A percentile compares a stretch with the other conserved stretches of the same genome.
These are phyloP conservation scores for Eurytemora carolleeae DNA, from an alignment of 1,140 invertebrate species.

Conservation along the genomic window DNA sequence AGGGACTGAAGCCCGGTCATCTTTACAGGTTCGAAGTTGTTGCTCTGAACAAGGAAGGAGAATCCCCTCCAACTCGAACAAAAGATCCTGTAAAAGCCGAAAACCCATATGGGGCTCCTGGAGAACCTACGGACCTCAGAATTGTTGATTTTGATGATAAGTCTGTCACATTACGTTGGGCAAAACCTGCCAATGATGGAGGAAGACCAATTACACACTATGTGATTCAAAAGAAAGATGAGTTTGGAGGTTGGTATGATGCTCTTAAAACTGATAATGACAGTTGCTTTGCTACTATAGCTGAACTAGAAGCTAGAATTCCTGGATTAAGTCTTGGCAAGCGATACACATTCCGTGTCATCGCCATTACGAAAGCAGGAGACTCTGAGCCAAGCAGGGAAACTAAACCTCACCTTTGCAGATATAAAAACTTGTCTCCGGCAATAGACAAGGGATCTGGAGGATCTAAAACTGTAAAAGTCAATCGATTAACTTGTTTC, in stretches of 20 bases:
- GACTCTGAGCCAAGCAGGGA: slow-evolving; percentile 68
- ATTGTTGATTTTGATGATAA: slow-evolving; percentile 86
- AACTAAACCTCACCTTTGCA: slow-evolving; percentile 65
- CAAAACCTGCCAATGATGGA: slow-evolving; percentile 65
- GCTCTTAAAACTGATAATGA: slow-evolving; percentile 4
- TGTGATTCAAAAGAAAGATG: slow-evolving; percentile 87
- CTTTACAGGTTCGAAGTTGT: slow-evolving; percentile 96
- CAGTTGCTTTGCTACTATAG: slow-evolving; percentile 4
- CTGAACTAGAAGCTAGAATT: slow-evolving; percentile 51
- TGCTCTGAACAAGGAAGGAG: slow-evolving; percentile 94
- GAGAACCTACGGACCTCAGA: slow-evolving; percentile 68
- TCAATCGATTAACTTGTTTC: not conserved
- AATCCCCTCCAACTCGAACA: slow-evolving; percentile 82
- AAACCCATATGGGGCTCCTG: slow-evolving; percentile 89
- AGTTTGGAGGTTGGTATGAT: slow-evolving; percentile 39
- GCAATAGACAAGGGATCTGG: not conserved
- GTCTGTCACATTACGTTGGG: slow-evolving; percentile 72
- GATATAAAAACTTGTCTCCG: slow-evolving; percentile 29
- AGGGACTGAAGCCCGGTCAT: slow-evolving; percentile 84
- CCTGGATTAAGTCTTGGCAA: slow-evolving; percentile 76
- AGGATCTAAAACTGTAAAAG: not conserved
- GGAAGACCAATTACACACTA: slow-evolving; percentile 87
- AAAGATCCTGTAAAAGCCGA: slow-evolving; percentile 68
- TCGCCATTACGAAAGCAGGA: slow-evolving; percentile 84
- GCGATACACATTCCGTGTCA: slow-evolving; percentile 75